Conservation (phyloP, 1,140 invertebrate species). For the Scylla paramamosain region DNA sequence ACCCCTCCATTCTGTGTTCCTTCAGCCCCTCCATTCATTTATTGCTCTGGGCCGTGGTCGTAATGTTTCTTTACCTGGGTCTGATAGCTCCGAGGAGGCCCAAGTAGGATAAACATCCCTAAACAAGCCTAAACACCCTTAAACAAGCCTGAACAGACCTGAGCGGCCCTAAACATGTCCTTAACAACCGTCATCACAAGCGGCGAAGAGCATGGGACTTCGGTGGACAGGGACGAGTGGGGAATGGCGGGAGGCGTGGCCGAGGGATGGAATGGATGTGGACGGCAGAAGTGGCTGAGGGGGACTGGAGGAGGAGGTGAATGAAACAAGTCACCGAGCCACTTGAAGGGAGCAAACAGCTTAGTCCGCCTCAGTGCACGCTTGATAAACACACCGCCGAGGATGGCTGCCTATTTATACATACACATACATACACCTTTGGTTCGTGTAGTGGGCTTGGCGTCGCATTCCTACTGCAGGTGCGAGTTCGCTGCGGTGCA, state of each 20-base stretch:
- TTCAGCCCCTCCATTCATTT: not conserved
- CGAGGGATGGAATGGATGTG: too few species aligned
- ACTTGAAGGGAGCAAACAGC: not conserved
- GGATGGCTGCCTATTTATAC: not conserved
- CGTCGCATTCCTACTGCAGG: too few species aligned
- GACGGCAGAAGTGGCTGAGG: too few species aligned
- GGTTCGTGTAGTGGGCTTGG: too few species aligned
- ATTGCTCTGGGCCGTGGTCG: not conserved
- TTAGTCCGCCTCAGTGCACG: slow-evolving; percentile 5
- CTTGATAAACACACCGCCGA: not conserved
- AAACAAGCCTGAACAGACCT: not conserved
- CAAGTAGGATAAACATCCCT: not conserved
- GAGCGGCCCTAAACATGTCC: not conserved
- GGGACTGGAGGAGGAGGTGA: not conserved
- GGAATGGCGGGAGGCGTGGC: not conserved
- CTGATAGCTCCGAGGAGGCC: not conserved
- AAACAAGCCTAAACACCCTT: not conserved
- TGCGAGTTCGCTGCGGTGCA: too few species aligned
- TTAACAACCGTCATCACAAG: not conserved
- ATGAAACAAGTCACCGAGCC: not conserved
- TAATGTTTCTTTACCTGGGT: not conserved
- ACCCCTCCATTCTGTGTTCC: not conserved
- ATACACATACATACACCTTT: not conserved
- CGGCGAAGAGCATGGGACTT: not conserved
- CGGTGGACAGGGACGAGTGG: not conserved